Conservation (phyloP, 2,888 invertebrate genomes). For the Fragum fragum region DNA sequence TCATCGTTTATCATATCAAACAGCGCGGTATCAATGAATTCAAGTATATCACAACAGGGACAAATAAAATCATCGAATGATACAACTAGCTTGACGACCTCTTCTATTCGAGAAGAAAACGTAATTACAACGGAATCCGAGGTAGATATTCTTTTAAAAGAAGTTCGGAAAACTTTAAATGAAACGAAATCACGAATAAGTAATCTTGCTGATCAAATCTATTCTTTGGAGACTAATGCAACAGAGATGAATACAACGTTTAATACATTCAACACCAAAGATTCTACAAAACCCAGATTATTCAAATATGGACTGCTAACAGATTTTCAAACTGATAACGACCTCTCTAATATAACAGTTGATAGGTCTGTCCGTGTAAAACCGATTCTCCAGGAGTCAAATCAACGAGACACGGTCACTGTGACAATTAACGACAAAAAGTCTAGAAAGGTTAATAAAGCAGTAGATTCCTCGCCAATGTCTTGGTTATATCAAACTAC, state of each 20-base stretch:
- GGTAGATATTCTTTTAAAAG: background rate
- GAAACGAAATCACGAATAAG: background rate
- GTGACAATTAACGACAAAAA: background rate
- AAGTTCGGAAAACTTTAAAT: constrained; percentile 2
- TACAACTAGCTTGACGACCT: background rate
- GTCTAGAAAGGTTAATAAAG: background rate
- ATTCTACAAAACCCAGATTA: background rate
- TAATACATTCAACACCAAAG: background rate
- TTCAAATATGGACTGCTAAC: constrained; percentile 15
- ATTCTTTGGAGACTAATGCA: background rate
- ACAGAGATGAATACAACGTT: background rate
- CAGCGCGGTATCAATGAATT: no score
- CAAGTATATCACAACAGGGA: no score
- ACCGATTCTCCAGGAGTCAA: constrained; percentile 7
- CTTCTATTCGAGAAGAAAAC: background rate
- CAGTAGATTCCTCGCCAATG: background rate
- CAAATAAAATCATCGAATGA: no score
- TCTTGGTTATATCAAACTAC: constrained; percentile 13
- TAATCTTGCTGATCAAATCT: background rate
- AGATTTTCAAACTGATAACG: background rate
- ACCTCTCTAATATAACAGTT: background rate
- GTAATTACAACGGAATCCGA: constrained; percentile 1
- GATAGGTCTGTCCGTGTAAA: background rate
- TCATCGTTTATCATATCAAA: no score
- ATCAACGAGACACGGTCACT: constrained; percentile 2